Evolutionary conservation across 1,140 invertebrate species (phyloP), one percentile per base, ranked within the genome.

Genomic region (Xylocopa sonorina): DNA sequence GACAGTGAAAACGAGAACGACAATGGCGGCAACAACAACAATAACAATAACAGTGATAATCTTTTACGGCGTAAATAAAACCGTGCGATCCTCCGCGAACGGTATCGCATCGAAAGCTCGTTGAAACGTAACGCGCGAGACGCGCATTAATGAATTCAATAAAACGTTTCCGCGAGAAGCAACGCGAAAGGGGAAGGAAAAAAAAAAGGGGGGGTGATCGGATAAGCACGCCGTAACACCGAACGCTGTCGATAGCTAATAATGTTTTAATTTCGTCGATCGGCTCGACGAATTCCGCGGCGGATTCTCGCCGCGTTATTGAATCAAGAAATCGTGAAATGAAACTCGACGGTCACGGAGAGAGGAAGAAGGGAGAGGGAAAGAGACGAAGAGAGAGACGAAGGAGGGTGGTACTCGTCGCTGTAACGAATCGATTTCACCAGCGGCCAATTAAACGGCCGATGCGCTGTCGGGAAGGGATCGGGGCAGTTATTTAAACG

Each of bases 121-220:
- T 66, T 66, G 74, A 69, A 43, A 69, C 51, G 18, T 14, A n/a
- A 27, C 18, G 18, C 51, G 53, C 34, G 12, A 27, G 10, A 24
- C 18, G 34, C 34, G 41, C 41, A 43, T 58, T 76, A 76, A 77
- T 41, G 64, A 60, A 60, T 77, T 77, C 43, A 24, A 77, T 77
- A 50, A 69, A 77, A 50, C 53, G 63, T 38, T 58, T 69, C 18
- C n/a, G 24, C 6, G 27, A 32, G 5, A 27, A 58, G 16, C 43
- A 34, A 71, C 27, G 16, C 0, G 74, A 16, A 24, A 27, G 24
- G 2, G 2, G n/a, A 16, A 14, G 21, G 46, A 18, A 21, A 34
- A 32, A 10, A 32, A 32, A 12, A 60, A 2, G 0, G 29, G 38
- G 0, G 7, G 50, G 21, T n/a, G n/a, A 48, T 32, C 16, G 62